Evolutionary conservation across 2,113 vertebrate genomes (phyloP), one percentile per base, ranked within the genome.

Genomic region (Mirza zaza): DNA sequence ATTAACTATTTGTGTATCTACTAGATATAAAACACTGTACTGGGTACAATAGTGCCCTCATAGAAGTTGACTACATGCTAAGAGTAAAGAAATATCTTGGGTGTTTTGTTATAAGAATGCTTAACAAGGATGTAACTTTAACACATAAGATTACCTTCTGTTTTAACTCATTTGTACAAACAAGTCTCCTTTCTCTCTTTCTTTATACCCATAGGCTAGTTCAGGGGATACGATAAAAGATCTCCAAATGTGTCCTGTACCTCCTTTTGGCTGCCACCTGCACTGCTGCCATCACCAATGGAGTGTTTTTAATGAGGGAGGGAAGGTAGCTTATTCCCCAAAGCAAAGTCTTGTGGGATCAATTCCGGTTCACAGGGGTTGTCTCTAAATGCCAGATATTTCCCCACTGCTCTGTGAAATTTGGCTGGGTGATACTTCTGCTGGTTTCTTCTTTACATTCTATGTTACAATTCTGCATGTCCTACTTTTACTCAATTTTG

Each of bases 181-280:
- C 36, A 61, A 29, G 32, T 61, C 65, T 81, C 36, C 80, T 95
- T 67, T 96, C 59, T 95, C 57, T 91, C 57, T 94, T 4, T 94
- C 82, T 96, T 6, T 85, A 0, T 82, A 45, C 32, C 97, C 93
- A 21, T 83, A 99, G 98, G 98, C 98, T 98, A 71, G 98, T 98
- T 97, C 98, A 98, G 81, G 98, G 98, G 93, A 98, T 98, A 93
- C 98, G 98, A 39, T 98, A 98, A 98, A 95, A 97, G 88, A 77
- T 48, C 96, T 96, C 94, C 75, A 59, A 4, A 5, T 34, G 91
- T n/a, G 48, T 73, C 94, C 96, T 48, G 87, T 32, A 34, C 95
- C 94, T 90, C 94, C 89, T 95, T 79, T 71, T 50, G 76, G 15
- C 93, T 36, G 96, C 95, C 97, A 50, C 95, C 97, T 83, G 97